Evolutionary conservation across 35 echinoderm and acorn worm species (phyloP).

Genomic region (Holothuria glaberrima): DNA sequence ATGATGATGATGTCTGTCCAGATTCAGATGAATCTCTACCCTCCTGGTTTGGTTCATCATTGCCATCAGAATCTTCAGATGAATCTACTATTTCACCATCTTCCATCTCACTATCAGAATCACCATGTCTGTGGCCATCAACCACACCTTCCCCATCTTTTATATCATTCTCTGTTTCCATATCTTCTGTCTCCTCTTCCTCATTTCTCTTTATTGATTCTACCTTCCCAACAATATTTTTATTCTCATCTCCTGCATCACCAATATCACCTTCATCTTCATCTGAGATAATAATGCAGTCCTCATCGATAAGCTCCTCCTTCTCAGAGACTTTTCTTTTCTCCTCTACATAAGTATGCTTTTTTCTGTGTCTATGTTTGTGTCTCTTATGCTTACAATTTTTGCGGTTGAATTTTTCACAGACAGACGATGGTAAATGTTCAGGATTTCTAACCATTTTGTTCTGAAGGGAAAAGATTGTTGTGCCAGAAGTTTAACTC

Average conservation of each 20-base stretch:
- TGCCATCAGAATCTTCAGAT: not conserved
- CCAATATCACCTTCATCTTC: not conserved
- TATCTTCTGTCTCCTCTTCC: not conserved
- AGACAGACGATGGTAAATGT: too few species aligned
- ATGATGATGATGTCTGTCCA: not conserved
- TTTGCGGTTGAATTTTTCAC: not conserved
- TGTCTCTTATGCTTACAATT: not conserved
- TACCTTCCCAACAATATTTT: not conserved
- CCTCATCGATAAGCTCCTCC: slow-evolving; percentile 14
- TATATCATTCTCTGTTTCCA: not conserved
- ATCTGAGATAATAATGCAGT: slow-evolving; percentile 51
- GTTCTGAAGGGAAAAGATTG: too few species aligned
- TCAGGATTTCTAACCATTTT: too few species aligned
- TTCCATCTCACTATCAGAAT: slow-evolving; percentile 20
- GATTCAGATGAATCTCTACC: not conserved
- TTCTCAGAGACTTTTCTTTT: not conserved
- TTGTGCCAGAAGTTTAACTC: too few species aligned
- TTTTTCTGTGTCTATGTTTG: slow-evolving; percentile 17
- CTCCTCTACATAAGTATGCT: slow-evolving; percentile 12
- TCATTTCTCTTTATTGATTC: not conserved
- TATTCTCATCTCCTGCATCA: not conserved
- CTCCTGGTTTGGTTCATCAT: not conserved
- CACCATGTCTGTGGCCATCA: not conserved
- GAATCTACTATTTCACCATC: slow-evolving; percentile 24
- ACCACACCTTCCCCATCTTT: not conserved